A percentile compares a stretch with the other conserved stretches of the same genome.
Conservation (phyloP, 2,113 vertebrate genomes). For the Callospermophilus lateralis region DNA sequence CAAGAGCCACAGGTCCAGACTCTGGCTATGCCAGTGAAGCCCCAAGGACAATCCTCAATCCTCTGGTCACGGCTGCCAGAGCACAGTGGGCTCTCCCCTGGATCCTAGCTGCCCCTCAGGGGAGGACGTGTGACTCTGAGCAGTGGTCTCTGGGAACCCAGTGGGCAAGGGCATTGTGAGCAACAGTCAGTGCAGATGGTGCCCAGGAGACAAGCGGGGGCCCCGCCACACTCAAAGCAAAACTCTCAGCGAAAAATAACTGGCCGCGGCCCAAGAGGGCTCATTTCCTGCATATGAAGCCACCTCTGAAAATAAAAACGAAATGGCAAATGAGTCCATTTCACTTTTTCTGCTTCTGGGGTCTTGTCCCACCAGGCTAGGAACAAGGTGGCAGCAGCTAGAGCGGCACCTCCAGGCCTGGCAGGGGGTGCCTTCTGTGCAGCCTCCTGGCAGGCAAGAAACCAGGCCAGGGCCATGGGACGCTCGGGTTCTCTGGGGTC, state of each 20-base stretch:
- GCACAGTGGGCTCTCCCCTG: rapidly evolving
- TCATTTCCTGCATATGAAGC: not conserved
- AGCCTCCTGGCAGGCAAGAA: not conserved
- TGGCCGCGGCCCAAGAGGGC: not conserved
- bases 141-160: rapidly evolving
- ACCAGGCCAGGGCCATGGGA: not conserved
- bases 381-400: rapidly evolving
- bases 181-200: not conserved
- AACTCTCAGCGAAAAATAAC: not conserved
- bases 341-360: conserved; percentile 66
- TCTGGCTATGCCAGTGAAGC: rapidly evolving
- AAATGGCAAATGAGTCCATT: conserved; percentile 58
- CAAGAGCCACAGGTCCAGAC: rapidly evolving
- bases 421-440: no score
- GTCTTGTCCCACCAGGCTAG: rapidly evolving
- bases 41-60: not conserved
- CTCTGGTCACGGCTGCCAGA: not conserved
- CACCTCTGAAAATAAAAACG: not conserved
- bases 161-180: rapidly evolving
- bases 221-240: not conserved
- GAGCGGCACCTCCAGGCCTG: no score
- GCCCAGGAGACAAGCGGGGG: not conserved
- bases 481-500: not conserved
- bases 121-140: rapidly evolving
- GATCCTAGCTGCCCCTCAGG: not conserved